Evolutionary conservation across 2,888 invertebrate species (phyloP).

Genomic region (Xylocampa areola): DNA sequence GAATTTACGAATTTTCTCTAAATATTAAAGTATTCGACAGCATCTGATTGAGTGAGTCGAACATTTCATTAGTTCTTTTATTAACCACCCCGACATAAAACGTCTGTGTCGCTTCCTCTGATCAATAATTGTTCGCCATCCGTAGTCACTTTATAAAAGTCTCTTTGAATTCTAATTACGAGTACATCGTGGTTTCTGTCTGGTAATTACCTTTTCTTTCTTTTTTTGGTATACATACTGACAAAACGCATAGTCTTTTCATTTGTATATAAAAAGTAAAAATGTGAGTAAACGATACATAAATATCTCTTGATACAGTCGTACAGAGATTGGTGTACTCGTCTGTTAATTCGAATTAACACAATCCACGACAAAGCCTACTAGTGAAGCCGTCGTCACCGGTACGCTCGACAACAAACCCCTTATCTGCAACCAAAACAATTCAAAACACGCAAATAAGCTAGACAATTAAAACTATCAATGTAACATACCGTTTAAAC

Average conservation of each 20-base stretch:
- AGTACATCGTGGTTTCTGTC: neutral
- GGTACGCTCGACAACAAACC: slow-evolving; percentile 33
- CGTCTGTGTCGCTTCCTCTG: slow-evolving; percentile 39
- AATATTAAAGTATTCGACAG: slow-evolving; percentile 16
- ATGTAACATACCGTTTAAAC: slow-evolving; percentile 60
- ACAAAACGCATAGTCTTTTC: too few relatives aligned
- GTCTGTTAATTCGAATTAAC: too few relatives aligned
- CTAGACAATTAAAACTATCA: slow-evolving; percentile 61
- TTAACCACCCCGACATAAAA: slow-evolving; percentile 33
- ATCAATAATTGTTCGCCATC: slow-evolving; percentile 26
- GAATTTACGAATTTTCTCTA: slow-evolving; percentile 1
- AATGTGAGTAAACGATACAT: too few relatives aligned
- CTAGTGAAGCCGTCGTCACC: neutral
- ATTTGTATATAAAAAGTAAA: too few relatives aligned
- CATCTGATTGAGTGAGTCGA: slow-evolving; percentile 33
- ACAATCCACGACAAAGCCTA: neutral
- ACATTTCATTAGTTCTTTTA: slow-evolving; percentile 45
- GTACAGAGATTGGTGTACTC: too few relatives aligned
- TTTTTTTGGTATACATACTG: too few relatives aligned
- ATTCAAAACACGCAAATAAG: slow-evolving; percentile 55
- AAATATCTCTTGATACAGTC: too few relatives aligned
- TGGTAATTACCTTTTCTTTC: too few relatives aligned
- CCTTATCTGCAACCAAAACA: slow-evolving; percentile 34
- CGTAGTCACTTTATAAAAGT: slow-evolving; percentile 15
- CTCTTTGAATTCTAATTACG: slow-evolving; percentile 14